A percentile compares a stretch with the other conserved stretches of the same genome.
phyloP scores from a whole-genome alignment of 2,797 vertebrate species.

The Strix occidentalis region DNA sequence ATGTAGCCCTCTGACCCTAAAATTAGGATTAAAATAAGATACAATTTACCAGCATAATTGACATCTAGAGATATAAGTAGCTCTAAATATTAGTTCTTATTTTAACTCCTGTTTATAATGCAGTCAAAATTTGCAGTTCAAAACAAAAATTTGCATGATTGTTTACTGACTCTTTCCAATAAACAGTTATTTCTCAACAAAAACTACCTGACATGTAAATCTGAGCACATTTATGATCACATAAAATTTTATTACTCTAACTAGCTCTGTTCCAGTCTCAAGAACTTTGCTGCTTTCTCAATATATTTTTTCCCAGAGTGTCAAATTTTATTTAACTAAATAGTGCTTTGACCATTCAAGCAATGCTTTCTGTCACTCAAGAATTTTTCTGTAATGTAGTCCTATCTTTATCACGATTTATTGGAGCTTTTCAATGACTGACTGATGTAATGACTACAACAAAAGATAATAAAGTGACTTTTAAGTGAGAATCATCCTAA shows the following conservation, averaged over 20 bases:
- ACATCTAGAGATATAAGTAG: neutral
- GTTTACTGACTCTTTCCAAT: neutral
- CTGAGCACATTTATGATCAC: neutral
- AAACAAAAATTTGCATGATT: neutral
- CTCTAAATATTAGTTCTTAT: neutral
- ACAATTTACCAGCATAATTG: neutral
- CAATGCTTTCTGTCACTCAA: neutral
- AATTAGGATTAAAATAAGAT: neutral
- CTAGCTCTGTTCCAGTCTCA: neutral
- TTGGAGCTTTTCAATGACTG: neutral
- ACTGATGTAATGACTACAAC: neutral
- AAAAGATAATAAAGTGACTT: neutral
- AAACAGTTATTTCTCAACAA: neutral
- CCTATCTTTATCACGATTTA: neutral
- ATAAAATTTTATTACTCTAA: neutral
- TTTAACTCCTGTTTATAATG: neutral
- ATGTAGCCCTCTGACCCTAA: neutral
- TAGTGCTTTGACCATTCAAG: neutral
- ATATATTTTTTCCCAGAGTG: neutral
- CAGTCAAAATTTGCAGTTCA: neutral
- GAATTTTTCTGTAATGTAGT: neutral
- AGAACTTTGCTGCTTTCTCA: neutral
- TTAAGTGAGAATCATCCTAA: neutral
- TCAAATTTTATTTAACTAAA: slow-evolving; percentile 17
- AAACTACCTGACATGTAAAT: neutral